Evolutionary conservation across 1,140 invertebrate genomes (phyloP).

Genomic region (Heterodera carotae): DNA sequence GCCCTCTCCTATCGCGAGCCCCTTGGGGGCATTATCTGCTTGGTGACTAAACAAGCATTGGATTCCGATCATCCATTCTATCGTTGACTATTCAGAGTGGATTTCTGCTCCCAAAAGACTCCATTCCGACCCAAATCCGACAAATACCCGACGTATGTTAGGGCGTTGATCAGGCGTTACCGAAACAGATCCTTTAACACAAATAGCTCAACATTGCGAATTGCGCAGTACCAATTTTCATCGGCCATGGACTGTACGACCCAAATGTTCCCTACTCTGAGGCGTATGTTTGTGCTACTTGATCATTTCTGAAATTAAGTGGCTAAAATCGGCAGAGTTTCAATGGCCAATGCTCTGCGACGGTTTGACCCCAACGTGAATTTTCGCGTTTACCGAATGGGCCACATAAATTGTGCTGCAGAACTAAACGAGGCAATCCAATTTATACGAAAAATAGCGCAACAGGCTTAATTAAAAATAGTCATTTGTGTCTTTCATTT

Average conservation of each 20-base stretch:
- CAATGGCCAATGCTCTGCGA: not conserved
- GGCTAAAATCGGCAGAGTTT: not conserved
- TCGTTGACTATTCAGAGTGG: not conserved
- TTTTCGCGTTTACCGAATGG: not conserved
- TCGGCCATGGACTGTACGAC: slow-evolving; percentile 1
- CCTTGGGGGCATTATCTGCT: slow-evolving; percentile 3
- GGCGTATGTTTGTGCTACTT: not conserved
- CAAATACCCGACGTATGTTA: not conserved
- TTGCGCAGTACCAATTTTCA: not conserved
- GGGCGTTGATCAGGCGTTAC: not conserved
- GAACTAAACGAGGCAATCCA: not conserved
- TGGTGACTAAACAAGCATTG: not conserved
- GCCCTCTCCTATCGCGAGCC: not conserved
- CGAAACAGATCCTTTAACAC: not conserved
- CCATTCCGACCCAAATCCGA: not conserved
- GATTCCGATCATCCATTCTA: not conserved
- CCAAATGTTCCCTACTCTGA: not conserved
- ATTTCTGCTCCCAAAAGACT: slow-evolving; percentile 10
- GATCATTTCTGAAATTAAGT: not conserved
- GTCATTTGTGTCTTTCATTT: too few relatives aligned
- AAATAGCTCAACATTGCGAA: slow-evolving; percentile 1
- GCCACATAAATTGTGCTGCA: not conserved
- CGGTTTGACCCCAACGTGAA: slow-evolving; percentile 1
- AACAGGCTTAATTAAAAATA: not conserved
- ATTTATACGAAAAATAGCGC: not conserved